Conservation (phyloP, 2,888 invertebrate genomes). For the Limnephilus auricula region DNA sequence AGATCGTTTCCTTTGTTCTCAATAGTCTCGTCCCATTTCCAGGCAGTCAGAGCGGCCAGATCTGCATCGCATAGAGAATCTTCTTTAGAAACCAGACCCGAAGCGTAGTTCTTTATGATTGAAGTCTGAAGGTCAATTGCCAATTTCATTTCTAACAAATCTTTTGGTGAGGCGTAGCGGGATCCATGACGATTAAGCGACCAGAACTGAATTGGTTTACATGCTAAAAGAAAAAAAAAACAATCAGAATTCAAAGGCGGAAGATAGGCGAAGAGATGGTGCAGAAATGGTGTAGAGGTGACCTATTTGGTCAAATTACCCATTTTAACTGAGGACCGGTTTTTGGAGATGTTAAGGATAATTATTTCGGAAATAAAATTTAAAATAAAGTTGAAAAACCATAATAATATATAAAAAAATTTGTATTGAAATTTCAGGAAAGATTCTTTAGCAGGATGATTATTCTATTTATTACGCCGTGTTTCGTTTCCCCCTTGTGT, state of each 20-base stretch:
- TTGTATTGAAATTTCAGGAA: not conserved
- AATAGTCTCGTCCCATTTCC: conserved; percentile 82
- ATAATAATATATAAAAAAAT: too few species aligned
- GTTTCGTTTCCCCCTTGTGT: too few species aligned
- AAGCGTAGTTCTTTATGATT: conserved; percentile 81
- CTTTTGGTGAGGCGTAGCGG: conserved; percentile 78
- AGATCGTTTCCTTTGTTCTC: conserved; percentile 78
- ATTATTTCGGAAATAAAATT: too few species aligned
- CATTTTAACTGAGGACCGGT: too few species aligned
- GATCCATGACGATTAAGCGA: conserved; percentile 84
- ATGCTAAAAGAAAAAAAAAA: conserved; percentile 76
- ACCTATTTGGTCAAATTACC: too few species aligned
- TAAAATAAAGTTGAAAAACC: too few species aligned
- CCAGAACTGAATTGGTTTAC: conserved; percentile 85
- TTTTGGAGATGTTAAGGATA: too few species aligned
- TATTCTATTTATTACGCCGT: too few species aligned
- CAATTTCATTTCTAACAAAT: conserved; percentile 76
- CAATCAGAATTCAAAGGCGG: conserved; percentile 41
- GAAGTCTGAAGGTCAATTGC: conserved; percentile 78
- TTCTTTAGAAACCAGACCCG: conserved; percentile 19
- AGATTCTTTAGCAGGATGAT: not conserved
- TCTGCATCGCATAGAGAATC: conserved; percentile 81
- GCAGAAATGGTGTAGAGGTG: too few species aligned
- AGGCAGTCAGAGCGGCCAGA: conserved; percentile 76
- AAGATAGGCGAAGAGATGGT: too few species aligned